A percentile compares a stretch with the other conserved stretches of the same genome.
Conservation (phyloP, 2,888 invertebrate genomes). For the Altica lythri region DNA sequence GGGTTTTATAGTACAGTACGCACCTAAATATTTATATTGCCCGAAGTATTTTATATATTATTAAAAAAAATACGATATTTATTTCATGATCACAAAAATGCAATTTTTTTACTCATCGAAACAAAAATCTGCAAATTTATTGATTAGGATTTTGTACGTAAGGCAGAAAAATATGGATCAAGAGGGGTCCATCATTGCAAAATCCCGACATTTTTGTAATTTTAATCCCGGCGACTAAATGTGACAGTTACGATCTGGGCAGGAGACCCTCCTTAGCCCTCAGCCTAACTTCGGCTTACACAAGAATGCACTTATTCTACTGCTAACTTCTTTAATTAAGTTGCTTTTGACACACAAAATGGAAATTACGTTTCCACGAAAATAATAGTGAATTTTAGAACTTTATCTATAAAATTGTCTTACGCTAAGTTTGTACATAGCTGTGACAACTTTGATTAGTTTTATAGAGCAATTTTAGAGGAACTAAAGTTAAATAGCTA, state of each 20-base stretch:
- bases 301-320: slow-evolving; percentile 56
- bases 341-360: slow-evolving; percentile 55
- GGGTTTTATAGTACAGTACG: too few species aligned
- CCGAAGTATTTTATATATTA: too few species aligned
- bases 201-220: slow-evolving; percentile 31
- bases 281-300: slow-evolving; percentile 52
- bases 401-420: slow-evolving; percentile 39
- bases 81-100: too few species aligned
- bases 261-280: slow-evolving; percentile 43
- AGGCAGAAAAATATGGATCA: not conserved
- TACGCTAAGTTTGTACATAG: slow-evolving; percentile 34
- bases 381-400: slow-evolving; percentile 43
- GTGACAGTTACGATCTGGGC: slow-evolving; percentile 49
- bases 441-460: slow-evolving; percentile 39
- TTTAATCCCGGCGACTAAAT: slow-evolving; percentile 43
- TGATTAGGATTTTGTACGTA: not conserved
- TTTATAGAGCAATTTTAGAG: slow-evolving; percentile 25
- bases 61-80: too few species aligned
- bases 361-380: slow-evolving; percentile 51
- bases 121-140: too few species aligned
- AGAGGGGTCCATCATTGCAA: slow-evolving; percentile 4
- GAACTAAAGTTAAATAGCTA: slow-evolving; percentile 10
- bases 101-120: too few species aligned
- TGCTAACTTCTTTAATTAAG: slow-evolving; percentile 57
- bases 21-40: too few species aligned